Base-by-base conservation (phyloP, 1,140 invertebrate species). In the Lordiphosa mommai region DNA sequence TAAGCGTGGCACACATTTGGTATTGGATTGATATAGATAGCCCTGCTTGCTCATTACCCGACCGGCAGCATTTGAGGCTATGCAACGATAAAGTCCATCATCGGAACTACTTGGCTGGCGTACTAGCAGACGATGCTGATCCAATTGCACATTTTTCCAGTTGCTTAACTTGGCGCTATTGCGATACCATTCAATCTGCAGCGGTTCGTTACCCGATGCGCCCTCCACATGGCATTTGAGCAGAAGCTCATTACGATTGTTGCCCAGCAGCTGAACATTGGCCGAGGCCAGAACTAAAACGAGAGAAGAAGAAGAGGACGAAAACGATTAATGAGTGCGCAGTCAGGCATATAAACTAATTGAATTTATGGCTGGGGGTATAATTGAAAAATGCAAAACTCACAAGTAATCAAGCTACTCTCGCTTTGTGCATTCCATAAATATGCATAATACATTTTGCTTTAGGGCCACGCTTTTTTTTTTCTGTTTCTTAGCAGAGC, bases 161-260 rank as follows among this genome's bases (percentile, higher is more conserved):
- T 90, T 91, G 57, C 90, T 89, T 32, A 95, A 60, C 50, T 92
- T 91, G 67, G 91, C 91, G 43, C 90, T 92, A 73, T 96, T 95
- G 49, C 93, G 93, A 89, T 93, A 95, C 94, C 94, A 96, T 77
- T 94, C 92, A 72, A 93, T 92, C 61, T 91, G 89, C 36, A 95
- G 92, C 50, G 94, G 93, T 13, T 93, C 93, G n/a, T 73, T 65
- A 30, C 76, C 84, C 1, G 79, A 79, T 63, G 92, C 94, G 14
- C 94, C 94, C 30, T 94, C 93, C 47, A 94, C 92, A 67, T 93
- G 92, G 89, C 95, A 96, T 64, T 92, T 92, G 27, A 96, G 90
- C 41, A 92, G 90, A 44, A 95, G 89, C 64, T 95, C 92, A 41
- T 88, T 46, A 74, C 89, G 47, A 92, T 93, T 52, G 88, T 76